Evolutionary conservation across 1,140 invertebrate species (phyloP).

Genomic region (Metaphire vulgaris): DNA sequence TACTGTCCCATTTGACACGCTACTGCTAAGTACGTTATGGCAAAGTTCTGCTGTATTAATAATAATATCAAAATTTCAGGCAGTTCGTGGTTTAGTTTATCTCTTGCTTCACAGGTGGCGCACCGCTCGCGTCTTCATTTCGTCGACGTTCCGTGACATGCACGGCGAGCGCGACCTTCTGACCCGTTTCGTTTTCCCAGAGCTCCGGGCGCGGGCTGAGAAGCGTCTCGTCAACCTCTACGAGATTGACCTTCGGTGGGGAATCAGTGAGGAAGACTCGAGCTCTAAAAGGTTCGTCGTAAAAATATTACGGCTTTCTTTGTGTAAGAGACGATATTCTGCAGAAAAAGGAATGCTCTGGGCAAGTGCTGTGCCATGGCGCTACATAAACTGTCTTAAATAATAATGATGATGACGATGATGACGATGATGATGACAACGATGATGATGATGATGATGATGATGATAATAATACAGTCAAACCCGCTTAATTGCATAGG

Average conservation of each 20-base stretch:
- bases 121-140: conserved; percentile 54
- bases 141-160: conserved; percentile 56
- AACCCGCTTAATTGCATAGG: too few species aligned
- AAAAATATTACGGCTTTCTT: conserved; percentile 4
- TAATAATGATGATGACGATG: background rate
- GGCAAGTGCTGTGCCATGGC: too few species aligned
- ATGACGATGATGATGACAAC: background rate
- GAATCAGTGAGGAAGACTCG: conserved; percentile 52
- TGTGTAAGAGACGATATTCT: conserved; percentile 22
- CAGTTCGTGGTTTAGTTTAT: too few species aligned
- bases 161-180: conserved; percentile 55
- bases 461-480: too few species aligned
- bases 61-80: too few species aligned
- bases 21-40: too few species aligned
- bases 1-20: too few species aligned
- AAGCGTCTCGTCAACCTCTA: conserved; percentile 50
- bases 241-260: conserved; percentile 56
- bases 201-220: conserved; percentile 46
- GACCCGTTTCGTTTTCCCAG: conserved; percentile 53
- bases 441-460: background rate
- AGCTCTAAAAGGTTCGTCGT: conserved; percentile 41
- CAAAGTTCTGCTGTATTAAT: too few species aligned
- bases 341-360: too few species aligned
- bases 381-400: background rate
- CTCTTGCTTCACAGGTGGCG: conserved; percentile 44